These are phyloP conservation scores for Erinaceus europaeus DNA, from an alignment of 2,113 vertebrate species.

Conservation along the genomic window DNA sequence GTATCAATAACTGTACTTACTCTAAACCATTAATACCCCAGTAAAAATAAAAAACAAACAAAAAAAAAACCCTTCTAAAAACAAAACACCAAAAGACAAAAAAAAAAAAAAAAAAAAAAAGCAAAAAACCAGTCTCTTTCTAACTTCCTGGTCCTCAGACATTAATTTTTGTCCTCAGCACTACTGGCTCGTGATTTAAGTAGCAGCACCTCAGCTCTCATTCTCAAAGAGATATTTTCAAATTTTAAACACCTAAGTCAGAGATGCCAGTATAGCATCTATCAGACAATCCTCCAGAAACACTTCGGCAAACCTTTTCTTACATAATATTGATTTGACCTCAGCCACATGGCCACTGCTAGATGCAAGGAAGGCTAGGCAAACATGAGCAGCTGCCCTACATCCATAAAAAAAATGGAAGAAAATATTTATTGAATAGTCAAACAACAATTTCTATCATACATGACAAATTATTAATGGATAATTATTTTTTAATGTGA, in stretches of 20 bases:
- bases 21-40: too few species aligned
- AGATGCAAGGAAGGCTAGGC: neutral
- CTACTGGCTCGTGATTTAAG: neutral
- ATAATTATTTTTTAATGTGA: conserved; percentile 1
- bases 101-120: too few species aligned
- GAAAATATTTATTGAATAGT: neutral
- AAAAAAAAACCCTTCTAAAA: too few species aligned
- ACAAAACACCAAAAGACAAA: too few species aligned
- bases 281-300: neutral
- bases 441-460: neutral
- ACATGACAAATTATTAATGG: neutral
- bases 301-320: neutral
- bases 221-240: neutral
- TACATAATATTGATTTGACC: neutral
- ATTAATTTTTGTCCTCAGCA: neutral
- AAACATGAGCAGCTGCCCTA: neutral
- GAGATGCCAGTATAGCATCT: neutral
- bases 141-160: neutral
- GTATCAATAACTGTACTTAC: too few species aligned
- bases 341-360: neutral
- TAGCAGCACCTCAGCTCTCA: neutral
- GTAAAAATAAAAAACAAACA: neutral
- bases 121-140: neutral
- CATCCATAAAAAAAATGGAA: neutral
- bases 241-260: neutral